Base-by-base conservation (phyloP, 2,888 invertebrate species). In the Limnephilus lunatus region DNA sequence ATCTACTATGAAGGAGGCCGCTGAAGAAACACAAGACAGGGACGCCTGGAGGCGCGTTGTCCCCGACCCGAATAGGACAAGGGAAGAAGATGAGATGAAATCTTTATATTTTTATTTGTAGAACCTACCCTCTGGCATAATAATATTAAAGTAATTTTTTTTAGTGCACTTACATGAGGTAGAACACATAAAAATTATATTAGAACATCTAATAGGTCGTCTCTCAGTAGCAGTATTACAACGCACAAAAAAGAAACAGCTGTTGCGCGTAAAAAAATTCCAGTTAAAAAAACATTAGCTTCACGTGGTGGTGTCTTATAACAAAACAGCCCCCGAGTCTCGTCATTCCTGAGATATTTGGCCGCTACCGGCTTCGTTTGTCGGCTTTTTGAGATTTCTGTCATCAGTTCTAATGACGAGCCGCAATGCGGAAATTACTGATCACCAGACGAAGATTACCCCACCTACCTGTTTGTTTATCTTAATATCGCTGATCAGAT, bases 391-490 rank as follows among this genome's bases (percentile, higher is more conserved):
- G 9, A n/a, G 25, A 25, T 68, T 9, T 68, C 68, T 68, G 68
- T 68, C 68, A n/a, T 68, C 68, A n/a, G 68, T 68, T 68, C 68
- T 68, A 68, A 68, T 68, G 68, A 68, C n/a, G 68, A 68, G 68
- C 2, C 68, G 68, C 7, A 25, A 68, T 68, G 68, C 68, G 68
- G 53, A 68, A n/a, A 68, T 11, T n/a, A n/a, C 25, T 25, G 68
- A 68, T 68, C 68, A n/a, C 5, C 68, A 25, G 25, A 68, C 19
- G 5, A 68, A 68, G 68, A 68, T 68, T 68, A n/a, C 25, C 68
- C 68, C 25, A 68, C 68, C 68, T 68, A 68, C n/a, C 68, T 25
- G 68, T 68, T 68, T 9, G 68, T n/a, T 68, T 68, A 68, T 68
- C 68, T 68, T 7, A 68, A 68, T 5, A 25, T 68, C 68, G 68